Evolutionary conservation across 1,140 invertebrate species (phyloP), one percentile per base, ranked within the genome.

Genomic region (Hyles vespertilio): DNA sequence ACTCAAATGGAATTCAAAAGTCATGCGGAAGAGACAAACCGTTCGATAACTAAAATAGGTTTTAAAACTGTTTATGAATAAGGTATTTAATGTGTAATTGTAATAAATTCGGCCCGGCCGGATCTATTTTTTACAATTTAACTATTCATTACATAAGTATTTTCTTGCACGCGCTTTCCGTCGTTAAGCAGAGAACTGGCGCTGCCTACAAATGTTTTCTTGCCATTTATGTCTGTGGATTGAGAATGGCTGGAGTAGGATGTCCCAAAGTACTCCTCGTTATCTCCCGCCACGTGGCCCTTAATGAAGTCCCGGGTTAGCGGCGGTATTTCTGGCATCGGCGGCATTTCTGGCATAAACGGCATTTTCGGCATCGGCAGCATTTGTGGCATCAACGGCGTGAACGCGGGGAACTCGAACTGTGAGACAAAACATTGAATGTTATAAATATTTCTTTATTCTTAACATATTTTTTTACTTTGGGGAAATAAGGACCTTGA

Each of bases 341-440:
- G 12, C 10, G 12, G 11, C 54, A 56, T 56, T 10, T 49, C n/a
- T 22, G 50, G 59, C 49, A 61, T 56, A 9, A 50, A 49, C 47
- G 52, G 54, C 59, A 61, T 56, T 47, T 40, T 49, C 12, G 59
- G 59, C 54, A 61, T 56, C 1, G 54, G 48, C 56, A 47, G 48
- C 47, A 61, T 50, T 5, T 34, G 56, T 5, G 58, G 58, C 51
- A 59, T 53, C 8, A 34, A 44, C 32, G 33, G 58, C 58, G 54
- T 50, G 22, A 22, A 5, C 33, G 52, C 5, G 36, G 36, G 5
- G 8, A 5, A 40, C 8, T 5, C 36, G 36, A 8, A 5, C 4
- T 40, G 8, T 5, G 36, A 5, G 36, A 8, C 36, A 40, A 49
- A 49, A 49, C 47, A n/a, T 49, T 49, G 47, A 12, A 49, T n/a